These are phyloP conservation scores for Drosophila peninsularis DNA, from an alignment of 2,888 invertebrate species.

Conservation along the genomic window DNA sequence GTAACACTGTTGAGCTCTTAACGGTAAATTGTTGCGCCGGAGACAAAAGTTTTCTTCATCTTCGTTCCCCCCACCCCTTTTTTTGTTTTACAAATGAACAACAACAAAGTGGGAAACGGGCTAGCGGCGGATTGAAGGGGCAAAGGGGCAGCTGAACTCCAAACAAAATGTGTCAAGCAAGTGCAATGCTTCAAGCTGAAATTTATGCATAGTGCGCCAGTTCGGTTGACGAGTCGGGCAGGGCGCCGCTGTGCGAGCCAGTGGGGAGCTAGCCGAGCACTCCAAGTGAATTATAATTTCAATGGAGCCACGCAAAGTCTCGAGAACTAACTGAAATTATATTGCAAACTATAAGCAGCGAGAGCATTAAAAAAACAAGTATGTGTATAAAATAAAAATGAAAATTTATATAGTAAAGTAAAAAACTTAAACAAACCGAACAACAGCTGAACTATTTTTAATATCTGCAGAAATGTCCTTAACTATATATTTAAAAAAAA, in stretches of 20 bases:
- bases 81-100: constrained; percentile 58
- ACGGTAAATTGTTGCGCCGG: constrained; percentile 72
- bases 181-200: constrained; percentile 71
- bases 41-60: constrained; percentile 59
- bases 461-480: not conserved
- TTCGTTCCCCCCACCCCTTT: too few species aligned
- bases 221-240: constrained; percentile 27
- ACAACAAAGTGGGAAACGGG: constrained; percentile 53
- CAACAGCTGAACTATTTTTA: not conserved
- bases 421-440: not conserved
- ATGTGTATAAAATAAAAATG: not conserved
- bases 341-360: constrained; percentile 24
- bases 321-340: constrained; percentile 37
- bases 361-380: not conserved
- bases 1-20: constrained; percentile 75
- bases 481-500: not conserved
- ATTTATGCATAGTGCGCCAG: constrained; percentile 73
- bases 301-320: constrained; percentile 42
- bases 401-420: not conserved
- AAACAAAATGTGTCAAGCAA: constrained; percentile 76
- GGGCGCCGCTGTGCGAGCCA: not conserved
- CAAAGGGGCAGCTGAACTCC: constrained; percentile 18
- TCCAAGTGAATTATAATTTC: constrained; percentile 58
- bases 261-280: constrained; percentile 15
- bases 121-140: constrained; percentile 15